These are phyloP conservation scores for Machimus rusticus DNA, from an alignment of 2,888 invertebrate genomes.

Conservation along the genomic window DNA sequence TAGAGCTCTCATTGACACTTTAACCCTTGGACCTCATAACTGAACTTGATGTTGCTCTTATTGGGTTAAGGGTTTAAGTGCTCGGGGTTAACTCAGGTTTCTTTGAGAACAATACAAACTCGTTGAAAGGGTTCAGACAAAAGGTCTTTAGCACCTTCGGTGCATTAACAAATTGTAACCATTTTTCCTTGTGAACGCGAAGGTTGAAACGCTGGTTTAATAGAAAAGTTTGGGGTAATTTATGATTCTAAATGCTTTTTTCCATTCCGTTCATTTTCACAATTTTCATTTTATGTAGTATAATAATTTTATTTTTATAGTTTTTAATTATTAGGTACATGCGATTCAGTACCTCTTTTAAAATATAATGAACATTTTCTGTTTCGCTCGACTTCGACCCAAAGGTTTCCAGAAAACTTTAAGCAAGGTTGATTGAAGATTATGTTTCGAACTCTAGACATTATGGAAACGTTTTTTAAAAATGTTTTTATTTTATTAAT, in stretches of 20 bases:
- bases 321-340: too few species aligned
- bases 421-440: too few species aligned
- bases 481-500: too few species aligned
- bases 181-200: not conserved
- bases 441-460: too few species aligned
- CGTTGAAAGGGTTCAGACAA: not conserved
- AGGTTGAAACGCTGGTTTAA: not conserved
- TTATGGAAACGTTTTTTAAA: too few species aligned
- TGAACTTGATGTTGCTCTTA: not conserved
- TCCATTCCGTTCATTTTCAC: too few species aligned
- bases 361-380: too few species aligned
- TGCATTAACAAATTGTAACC: not conserved
- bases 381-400: too few species aligned
- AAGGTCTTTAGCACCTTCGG: not conserved
- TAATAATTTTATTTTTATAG: too few species aligned
- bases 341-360: too few species aligned
- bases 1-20: not conserved
- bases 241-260: not conserved
- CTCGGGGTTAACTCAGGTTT: not conserved
- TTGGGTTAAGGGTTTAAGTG: not conserved
- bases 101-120: not conserved
- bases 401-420: too few species aligned
- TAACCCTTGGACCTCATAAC: not conserved
- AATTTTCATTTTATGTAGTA: not conserved
- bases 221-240: not conserved